Conservation (phyloP, 2,888 invertebrate genomes). For the Tholera decimalis region DNA sequence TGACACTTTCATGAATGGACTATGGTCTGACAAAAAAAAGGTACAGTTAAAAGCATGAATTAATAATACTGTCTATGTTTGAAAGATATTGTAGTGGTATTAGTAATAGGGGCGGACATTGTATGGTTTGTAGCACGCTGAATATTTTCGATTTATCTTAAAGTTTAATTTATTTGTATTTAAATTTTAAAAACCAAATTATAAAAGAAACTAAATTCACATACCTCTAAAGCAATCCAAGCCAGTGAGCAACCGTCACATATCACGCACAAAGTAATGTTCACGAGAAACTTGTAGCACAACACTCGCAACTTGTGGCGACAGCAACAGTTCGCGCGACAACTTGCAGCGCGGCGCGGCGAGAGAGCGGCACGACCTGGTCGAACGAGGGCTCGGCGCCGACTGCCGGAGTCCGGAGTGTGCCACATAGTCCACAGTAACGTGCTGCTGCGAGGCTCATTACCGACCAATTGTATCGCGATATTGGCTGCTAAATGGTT, state of each 20-base stretch:
- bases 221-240: conserved; percentile 35
- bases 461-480: conserved; percentile 34
- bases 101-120: no score
- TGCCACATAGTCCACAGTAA: no score
- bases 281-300: conserved; percentile 20
- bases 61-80: no score
- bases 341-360: not conserved
- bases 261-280: conserved; percentile 10
- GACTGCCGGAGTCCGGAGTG: conserved; percentile 17
- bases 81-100: no score
- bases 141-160: not conserved
- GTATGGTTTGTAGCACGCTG: no score
- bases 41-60: no score
- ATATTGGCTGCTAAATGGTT: conserved; percentile 35
- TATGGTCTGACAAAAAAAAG: no score
- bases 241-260: conserved; percentile 21
- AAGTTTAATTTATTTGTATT: not conserved
- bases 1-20: no score
- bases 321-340: conserved; percentile 6
- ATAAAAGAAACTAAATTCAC: conserved; percentile 15
- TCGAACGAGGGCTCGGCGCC: conserved; percentile 14
- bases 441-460: conserved; percentile 7
- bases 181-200: not conserved
- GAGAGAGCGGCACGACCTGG: not conserved
- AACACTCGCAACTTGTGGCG: conserved; percentile 23